Conservation (phyloP, 1,140 invertebrate species). For the Asobara japonica region DNA sequence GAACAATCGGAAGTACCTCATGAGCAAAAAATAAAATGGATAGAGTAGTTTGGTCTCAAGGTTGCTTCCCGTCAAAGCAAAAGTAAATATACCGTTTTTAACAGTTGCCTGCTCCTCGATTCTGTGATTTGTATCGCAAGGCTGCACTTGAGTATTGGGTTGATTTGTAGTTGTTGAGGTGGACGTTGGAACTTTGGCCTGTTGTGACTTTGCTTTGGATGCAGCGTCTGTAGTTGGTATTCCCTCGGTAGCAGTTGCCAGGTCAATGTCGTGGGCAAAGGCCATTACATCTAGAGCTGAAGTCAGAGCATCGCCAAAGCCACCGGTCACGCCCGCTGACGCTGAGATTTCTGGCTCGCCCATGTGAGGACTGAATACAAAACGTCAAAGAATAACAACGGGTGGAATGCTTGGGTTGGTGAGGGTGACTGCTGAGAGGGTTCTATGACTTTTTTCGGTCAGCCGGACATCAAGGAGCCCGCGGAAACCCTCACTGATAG, state of each 20-base stretch:
- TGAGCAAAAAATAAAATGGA: too few relatives aligned
- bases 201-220: conserved; percentile 44
- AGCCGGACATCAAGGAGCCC: too few relatives aligned
- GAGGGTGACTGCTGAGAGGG: not conserved
- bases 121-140: conserved; percentile 37
- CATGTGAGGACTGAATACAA: conserved; percentile 47
- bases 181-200: conserved; percentile 22
- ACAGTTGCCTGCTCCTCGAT: not conserved
- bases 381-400: not conserved
- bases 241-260: conserved; percentile 55
- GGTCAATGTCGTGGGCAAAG: conserved; percentile 77
- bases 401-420: not conserved
- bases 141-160: not conserved
- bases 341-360: conserved; percentile 50
- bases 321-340: conserved; percentile 49
- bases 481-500: too few relatives aligned
- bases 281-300: conserved; percentile 85
- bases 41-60: too few relatives aligned
- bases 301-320: conserved; percentile 74
- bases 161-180: conserved; percentile 24
- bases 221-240: conserved; percentile 47
- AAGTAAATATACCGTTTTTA: not conserved
- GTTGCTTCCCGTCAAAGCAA: not conserved
- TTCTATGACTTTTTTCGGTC: too few relatives aligned
- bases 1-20: too few relatives aligned